Conservation (phyloP, 1,140 invertebrate genomes). For the Branchinecta lynchi region DNA sequence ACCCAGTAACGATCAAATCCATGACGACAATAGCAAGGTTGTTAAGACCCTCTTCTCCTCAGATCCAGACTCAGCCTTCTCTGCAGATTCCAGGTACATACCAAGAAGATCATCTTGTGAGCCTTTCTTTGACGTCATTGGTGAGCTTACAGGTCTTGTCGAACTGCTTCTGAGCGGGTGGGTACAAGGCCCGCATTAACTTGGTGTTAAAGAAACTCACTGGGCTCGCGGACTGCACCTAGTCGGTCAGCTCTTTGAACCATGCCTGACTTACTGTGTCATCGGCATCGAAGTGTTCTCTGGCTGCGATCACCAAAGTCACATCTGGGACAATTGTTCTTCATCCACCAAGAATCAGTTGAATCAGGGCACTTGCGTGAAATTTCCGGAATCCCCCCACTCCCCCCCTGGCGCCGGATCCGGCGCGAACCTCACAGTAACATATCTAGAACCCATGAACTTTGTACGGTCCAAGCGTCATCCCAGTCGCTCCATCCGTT, state of each 20-base stretch:
- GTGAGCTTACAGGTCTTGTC: neutral
- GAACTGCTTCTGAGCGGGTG: neutral
- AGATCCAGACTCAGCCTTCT: neutral
- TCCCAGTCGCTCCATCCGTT: too few species aligned
- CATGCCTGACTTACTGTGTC: neutral
- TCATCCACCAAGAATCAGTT: too few species aligned
- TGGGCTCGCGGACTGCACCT: neutral
- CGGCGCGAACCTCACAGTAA: too few species aligned
- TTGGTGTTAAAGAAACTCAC: neutral
- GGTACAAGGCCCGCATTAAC: neutral
- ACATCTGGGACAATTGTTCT: too few species aligned
- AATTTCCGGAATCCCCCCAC: too few species aligned
- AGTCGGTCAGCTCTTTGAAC: neutral
- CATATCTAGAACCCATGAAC: too few species aligned
- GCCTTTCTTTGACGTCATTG: neutral
- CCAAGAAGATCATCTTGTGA: neutral
- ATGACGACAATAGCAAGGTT: conserved; percentile 43
- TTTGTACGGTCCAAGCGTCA: too few species aligned
- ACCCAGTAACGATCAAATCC: conserved; percentile 59
- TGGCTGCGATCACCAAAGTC: neutral
- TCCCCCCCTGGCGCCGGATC: too few species aligned
- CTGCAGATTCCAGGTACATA: neutral
- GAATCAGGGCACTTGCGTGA: too few species aligned
- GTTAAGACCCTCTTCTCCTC: conserved; percentile 7
- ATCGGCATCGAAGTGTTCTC: neutral